A percentile compares a stretch with the other conserved stretches of the same genome.
Conservation (phyloP, 2,113 vertebrate genomes). For the Coptodon bakossiorum region DNA sequence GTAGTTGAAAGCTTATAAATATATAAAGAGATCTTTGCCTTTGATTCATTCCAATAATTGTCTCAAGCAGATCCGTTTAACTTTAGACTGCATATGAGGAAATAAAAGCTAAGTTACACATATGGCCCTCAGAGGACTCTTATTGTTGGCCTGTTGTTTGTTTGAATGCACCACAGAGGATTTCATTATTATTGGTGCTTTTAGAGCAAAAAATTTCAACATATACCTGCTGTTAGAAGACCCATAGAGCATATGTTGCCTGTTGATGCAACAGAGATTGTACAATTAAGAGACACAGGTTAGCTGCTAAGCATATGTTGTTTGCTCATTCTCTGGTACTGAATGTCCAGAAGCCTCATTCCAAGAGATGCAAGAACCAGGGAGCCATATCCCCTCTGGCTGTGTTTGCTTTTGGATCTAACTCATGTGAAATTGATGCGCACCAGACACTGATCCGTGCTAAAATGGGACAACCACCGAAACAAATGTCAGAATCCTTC, state of each 20-base stretch:
- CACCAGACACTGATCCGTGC: constrained; percentile 55
- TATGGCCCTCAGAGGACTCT: neutral
- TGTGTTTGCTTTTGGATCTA: constrained; percentile 42
- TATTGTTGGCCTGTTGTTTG: neutral
- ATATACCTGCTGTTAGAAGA: neutral
- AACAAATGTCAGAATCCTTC: constrained; percentile 61
- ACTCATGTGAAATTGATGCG: constrained; percentile 66
- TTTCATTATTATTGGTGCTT: constrained; percentile 17
- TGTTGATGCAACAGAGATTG: neutral
- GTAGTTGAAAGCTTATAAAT: constrained; percentile 71
- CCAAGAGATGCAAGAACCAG: constrained; percentile 15
- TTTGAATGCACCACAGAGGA: constrained; percentile 14
- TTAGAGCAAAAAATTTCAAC: neutral
- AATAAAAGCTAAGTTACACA: constrained; percentile 22
- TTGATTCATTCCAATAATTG: constrained; percentile 72
- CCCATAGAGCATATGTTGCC: neutral
- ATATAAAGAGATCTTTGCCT: constrained; percentile 61
- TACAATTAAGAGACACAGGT: neutral
- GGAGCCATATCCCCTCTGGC: constrained; percentile 27
- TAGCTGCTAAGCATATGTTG: constrained; percentile 5
- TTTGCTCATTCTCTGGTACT: neutral
- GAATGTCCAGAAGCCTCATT: constrained; percentile 16
- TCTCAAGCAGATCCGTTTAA: constrained; percentile 9
- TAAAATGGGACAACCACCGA: constrained; percentile 52
- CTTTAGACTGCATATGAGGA: constrained; percentile 34